A percentile compares a stretch with the other conserved stretches of the same genome.
These are phyloP conservation scores for Sinocyclocheilus grahami DNA, from an alignment of 2,113 vertebrate species.

Conservation along the genomic window DNA sequence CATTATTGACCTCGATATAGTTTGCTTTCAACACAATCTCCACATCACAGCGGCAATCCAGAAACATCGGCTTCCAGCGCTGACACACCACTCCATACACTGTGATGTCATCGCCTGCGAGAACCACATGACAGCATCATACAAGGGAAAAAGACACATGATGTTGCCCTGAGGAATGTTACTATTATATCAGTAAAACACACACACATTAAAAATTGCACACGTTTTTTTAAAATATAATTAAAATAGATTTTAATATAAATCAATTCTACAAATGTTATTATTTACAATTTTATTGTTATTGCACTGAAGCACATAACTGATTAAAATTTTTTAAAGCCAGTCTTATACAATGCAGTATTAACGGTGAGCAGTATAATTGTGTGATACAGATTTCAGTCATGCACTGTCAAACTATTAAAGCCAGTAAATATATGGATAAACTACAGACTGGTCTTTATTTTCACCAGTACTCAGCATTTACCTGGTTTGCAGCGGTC, in stretches of 20 bases:
- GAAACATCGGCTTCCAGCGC: conserved; percentile 88
- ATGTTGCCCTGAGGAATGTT: neutral
- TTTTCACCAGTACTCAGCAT: neutral
- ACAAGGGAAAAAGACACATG: neutral
- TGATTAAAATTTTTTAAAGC: too few species aligned
- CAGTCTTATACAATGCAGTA: too few species aligned
- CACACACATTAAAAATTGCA: neutral
- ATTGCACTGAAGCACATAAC: too few species aligned
- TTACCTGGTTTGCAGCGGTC: conserved; percentile 96
- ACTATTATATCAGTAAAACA: neutral
- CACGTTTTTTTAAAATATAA: too few species aligned
- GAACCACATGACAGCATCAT: neutral
- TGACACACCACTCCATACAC: conserved; percentile 92
- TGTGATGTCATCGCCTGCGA: conserved; percentile 90
- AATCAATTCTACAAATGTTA: too few species aligned
- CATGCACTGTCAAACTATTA: neutral
- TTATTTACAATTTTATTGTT: too few species aligned
- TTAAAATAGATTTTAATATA: too few species aligned
- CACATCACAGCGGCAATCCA: conserved; percentile 83
- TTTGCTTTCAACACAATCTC: conserved; percentile 94
- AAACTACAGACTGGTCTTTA: neutral
- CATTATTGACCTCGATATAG: conserved; percentile 91
- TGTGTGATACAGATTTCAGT: too few species aligned
- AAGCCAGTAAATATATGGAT: neutral
- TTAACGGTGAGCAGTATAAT: too few species aligned